A percentile compares a stretch with the other conserved stretches of the same genome.
Evolutionary conservation across 1,140 invertebrate species (phyloP).

Genomic region (Homalodisca vitripennis): DNA sequence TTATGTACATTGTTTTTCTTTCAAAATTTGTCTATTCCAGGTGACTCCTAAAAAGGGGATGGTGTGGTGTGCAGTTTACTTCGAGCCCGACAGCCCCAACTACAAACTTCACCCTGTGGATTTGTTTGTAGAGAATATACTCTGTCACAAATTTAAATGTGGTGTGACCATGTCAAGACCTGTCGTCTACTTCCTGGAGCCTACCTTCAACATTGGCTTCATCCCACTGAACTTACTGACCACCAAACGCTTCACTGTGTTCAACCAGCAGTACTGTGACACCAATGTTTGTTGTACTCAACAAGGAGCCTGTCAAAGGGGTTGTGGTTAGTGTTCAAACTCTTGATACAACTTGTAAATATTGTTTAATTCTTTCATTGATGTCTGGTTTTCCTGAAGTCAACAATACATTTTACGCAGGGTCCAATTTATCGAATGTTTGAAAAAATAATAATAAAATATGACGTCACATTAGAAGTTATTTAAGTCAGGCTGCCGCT

Average conservation of each 20-base stretch:
- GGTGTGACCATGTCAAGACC: neutral
- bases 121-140: neutral
- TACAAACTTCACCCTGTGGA: slow-evolving; percentile 17
- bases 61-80: slow-evolving; percentile 14
- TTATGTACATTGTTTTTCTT: too few relatives aligned
- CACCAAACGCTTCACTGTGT: neutral
- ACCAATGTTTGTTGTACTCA: slow-evolving; percentile 20
- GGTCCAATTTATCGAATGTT: too few relatives aligned
- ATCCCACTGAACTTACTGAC: slow-evolving; percentile 4
- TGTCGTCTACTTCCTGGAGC: slow-evolving; percentile 7
- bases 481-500: too few relatives aligned
- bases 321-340: too few relatives aligned
- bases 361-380: too few relatives aligned
- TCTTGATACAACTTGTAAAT: too few relatives aligned
- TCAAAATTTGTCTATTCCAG: too few relatives aligned
- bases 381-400: too few relatives aligned
- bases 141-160: neutral
- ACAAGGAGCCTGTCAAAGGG: slow-evolving; percentile 5
- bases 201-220: neutral
- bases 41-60: neutral
- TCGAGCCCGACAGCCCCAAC: neutral
- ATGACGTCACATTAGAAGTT: too few relatives aligned
- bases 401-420: too few relatives aligned
- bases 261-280: slow-evolving; percentile 7
- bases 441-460: too few relatives aligned